Base-by-base conservation (phyloP, 2,113 vertebrate species). In the Rutilus rutilus region DNA sequence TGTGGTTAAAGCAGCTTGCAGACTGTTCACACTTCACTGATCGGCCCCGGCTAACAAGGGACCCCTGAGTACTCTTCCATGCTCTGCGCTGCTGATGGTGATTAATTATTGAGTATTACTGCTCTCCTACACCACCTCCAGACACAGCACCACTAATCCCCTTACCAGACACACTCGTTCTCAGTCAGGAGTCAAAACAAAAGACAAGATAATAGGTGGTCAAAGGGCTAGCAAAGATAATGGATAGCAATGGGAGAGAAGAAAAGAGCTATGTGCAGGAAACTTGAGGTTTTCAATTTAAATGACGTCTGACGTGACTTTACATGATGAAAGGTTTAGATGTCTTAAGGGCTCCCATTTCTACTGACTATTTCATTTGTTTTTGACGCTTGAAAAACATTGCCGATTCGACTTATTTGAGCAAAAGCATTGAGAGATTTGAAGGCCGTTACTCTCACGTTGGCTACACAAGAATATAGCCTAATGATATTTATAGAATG, bases 81-180 rank as follows among this genome's bases (percentile, higher is more conserved):
- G 86, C 77, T 27, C 69, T 36, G 39, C 77, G 47, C 77, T 82
- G 84, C 80, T 87, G 82, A 87, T 85, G 81, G 71, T 83, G 86
- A 78, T 87, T 85, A 85, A 87, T 89, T 87, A 85, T 87, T 89
- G 77, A 87, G 88, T 85, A 81, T 54, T 69, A 86, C 83, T 69
- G 78, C 64, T 87, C 52, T 75, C 62, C 77, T 65, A 60, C 83
- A 74, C 75, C 75, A 52, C 82, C 75, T 59, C 78, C 62, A 86
- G 64, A 84, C 76, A 80, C 27, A 69, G 80, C 80, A 69, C 45
- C 45, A 45, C 30, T 75, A 67, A 84, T 78, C 54, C 76, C 39
- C 82, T 64, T 25, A 74, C 52, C 39, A 85, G 59, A 79, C 78
- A 76, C 27, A 76, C 59, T 39, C 71, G 30, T 45, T 64, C 79